phyloP scores from a whole-genome alignment of 2,888 invertebrate genomes.

The Xiphydria camelus region DNA sequence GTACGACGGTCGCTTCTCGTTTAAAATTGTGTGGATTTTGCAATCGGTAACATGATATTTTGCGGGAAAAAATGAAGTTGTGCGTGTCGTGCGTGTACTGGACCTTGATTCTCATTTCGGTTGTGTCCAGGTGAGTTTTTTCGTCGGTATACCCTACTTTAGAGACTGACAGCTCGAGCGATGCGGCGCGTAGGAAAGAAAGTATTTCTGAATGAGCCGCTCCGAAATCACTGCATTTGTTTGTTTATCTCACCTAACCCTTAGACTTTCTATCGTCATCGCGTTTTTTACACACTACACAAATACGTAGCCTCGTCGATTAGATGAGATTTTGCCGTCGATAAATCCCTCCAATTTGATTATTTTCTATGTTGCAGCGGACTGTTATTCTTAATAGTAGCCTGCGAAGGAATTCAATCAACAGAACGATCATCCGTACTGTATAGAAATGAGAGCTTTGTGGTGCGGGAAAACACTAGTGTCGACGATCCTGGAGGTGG shows the following conservation, averaged over 20 bases:
- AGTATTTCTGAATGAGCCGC: too few species aligned
- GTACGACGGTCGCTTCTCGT: constrained; percentile 1
- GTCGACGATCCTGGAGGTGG: constrained; percentile 19
- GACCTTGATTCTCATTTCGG: constrained; percentile 65
- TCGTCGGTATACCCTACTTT: constrained; percentile 7
- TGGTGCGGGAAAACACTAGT: constrained; percentile 32
- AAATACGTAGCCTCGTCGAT: too few species aligned
- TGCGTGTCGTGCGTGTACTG: constrained; percentile 64
- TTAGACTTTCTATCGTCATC: too few species aligned
- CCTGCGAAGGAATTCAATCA: constrained; percentile 61
- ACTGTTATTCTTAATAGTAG: constrained; percentile 64
- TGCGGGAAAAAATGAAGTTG: constrained; percentile 63
- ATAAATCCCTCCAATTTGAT: too few species aligned
- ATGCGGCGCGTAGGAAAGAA: too few species aligned
- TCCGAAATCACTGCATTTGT: not conserved
- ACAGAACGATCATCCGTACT: constrained; percentile 45
- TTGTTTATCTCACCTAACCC: too few species aligned
- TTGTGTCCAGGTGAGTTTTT: constrained; percentile 62
- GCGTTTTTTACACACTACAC: too few species aligned
- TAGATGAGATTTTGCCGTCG: too few species aligned
- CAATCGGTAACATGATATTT: constrained; percentile 24
- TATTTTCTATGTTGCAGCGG: constrained; percentile 59
- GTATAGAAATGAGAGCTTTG: constrained; percentile 26
- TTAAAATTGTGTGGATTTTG: not conserved
- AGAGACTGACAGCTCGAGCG: not conserved